Base-by-base conservation (phyloP, 2,113 vertebrate genomes). In the Notarius lentiginosus region DNA sequence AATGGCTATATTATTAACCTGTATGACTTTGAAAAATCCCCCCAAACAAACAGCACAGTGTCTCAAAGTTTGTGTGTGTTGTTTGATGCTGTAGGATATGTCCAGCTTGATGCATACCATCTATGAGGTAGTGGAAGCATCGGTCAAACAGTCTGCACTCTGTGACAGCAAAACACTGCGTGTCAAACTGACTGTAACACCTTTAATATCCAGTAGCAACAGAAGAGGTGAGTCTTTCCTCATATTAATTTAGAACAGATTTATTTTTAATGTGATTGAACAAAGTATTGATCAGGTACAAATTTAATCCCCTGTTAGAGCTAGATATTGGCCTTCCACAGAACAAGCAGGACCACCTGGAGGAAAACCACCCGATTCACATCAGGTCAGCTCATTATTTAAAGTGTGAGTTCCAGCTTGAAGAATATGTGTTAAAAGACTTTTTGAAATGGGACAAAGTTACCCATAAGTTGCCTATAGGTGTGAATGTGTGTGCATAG, bases 31-130 rank as follows among this genome's bases (percentile, higher is more conserved):
- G 10, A 49, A 82, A 70, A 58, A 5, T 41, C 41, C 1, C 11
- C 27, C 1, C 17, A 27, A 27, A 77, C 8, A 30, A 60, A 41
- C 55, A 58, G 5, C n/a, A 66, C 65, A 60, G 9, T 81, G 15
- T 30, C 55, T 82, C 10, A 87, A 27, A 75, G 30, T 81, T 66
- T 81, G 79, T 80, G n/a, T 90, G 61, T 88, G 22, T 77, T 85
- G 70, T 65, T 55, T 83, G 89, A 11, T 88, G 79, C 63, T 91
- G 10, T 90, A 98, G 97, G 97, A 97, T 90, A 98, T 98, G 91
- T 97, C 96, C 88, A 97, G 96, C 91, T 91, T 98, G 89, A 96
- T 98, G 90, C 96, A 97, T 61, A 97, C 96, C 87, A 96, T 99
- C 92, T 97, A 96, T 81, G 96, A 98, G 88, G 96, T 96, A 90